Evolutionary conservation across 2,113 vertebrate species (phyloP), one percentile per base, ranked within the genome.

Genomic region (Sylvicapra grimmia): DNA sequence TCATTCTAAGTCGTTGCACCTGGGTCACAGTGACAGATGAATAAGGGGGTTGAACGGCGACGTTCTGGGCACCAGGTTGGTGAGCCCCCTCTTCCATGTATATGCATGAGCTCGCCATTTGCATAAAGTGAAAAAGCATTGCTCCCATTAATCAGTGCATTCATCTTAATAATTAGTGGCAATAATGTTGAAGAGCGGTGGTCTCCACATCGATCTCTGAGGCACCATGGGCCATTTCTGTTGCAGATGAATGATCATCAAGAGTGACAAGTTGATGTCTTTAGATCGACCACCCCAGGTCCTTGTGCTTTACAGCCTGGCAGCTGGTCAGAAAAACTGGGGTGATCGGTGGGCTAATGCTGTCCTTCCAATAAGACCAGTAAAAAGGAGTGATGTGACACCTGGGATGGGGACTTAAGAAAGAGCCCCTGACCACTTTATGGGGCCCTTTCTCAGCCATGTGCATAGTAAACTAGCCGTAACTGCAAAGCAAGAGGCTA

Each of bases 401-500:
- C 97, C 95, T 91, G 96, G 96, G 96, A 98, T 84, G 93, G 93
- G 59, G 92, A 96, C 97, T 97, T 97, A 83, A 94, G 98, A 93
- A 97, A 85, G 97, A 97, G 98, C 94, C 98, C 88, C 97, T 96
- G 98, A 96, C 97, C 98, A 89, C 97, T 98, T 98, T 98, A 98
- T 95, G 96, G 95, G 96, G 91, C 58, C 2, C 90, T 97, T 80
- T 93, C 95, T 96, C 87, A 97, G 97, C 80, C 83, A 95, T 97
- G 36, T 92, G 96, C 97, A 90, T 95, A 98, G 98, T 93, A 93
- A 98, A 98, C 97, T 87, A 96, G 96, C 94, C 54, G 59, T 97
- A 98, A 98, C 98, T 98, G 97, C 97, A 98, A 98, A 98, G 96
- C 97, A 97, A 98, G 97, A 96, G 97, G 89, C 98, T 95, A 13